Evolutionary conservation across 1,140 invertebrate species (phyloP), one percentile per base, ranked within the genome.

Genomic region (Aphidius ervi): DNA sequence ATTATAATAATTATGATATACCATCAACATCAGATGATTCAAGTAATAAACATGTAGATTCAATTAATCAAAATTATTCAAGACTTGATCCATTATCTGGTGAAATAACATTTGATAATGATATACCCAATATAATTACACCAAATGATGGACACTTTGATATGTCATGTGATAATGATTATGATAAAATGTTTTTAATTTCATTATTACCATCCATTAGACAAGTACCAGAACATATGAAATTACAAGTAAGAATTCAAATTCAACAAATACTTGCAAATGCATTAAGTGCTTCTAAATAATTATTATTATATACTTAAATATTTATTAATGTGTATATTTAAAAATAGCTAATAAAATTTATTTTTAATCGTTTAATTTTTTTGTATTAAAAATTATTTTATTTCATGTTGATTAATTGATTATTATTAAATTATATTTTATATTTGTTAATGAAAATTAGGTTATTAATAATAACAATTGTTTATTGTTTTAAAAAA

Each of bases 181-280:
- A 77, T 61, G 75, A 79, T 46, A 74, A 73, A 61, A 79, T 78
- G 75, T 79, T 78, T 62, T 67, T 79, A 0, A 58, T 79, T 1
- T 77, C 76, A 16, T 41, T 79, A 53, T 40, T 79, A 41, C 76
- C 76, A 37, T 72, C 73, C 31, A 59, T 78, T 10, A 68, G 75
- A 10, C 71, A 72, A 59, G 65, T 79, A 43, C 74, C 75, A 6
- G 74, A 79, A 23, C 69, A 74, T 31, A 74, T 73, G 58, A 79
- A 78, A 46, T 59, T 79, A 0, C 70, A 74, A 55, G 76, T 78
- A 0, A 69, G 74, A 57, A 79, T 79, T 74, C 72, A 78, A 58
- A 78, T 78, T 59, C 75, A 79, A 64, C 75, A 79, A 59, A 65
- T 76, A 23, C 37, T 79, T 41, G 71, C 72, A 0, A 58, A 67